phyloP scores from a whole-genome alignment of 1,140 invertebrate genomes.

The Megathymus violae region DNA sequence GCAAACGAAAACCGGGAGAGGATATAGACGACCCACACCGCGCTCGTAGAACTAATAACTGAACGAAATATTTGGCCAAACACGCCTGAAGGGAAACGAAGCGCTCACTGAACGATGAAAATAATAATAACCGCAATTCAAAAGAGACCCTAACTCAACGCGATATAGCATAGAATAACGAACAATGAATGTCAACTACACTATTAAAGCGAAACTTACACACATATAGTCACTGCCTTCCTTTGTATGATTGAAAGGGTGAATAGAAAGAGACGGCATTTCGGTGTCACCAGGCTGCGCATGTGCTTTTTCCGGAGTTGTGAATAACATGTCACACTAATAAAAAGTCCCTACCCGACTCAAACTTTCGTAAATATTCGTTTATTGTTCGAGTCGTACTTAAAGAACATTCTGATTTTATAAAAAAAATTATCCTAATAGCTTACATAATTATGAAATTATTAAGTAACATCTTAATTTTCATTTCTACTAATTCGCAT shows the following conservation, averaged over 20 bases:
- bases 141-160: conserved; percentile 43
- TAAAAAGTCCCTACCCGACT: conserved; percentile 10
- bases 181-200: conserved; percentile 32
- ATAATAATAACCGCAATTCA: conserved; percentile 52
- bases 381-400: conserved; percentile 23
- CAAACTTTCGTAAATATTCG: conserved; percentile 25
- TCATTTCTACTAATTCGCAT: too few relatives aligned
- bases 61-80: conserved; percentile 46
- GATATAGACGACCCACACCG: conserved; percentile 34
- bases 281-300: conserved; percentile 43
- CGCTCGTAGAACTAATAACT: conserved; percentile 28
- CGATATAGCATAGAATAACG: conserved; percentile 46
- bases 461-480: too few relatives aligned
- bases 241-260: conserved; percentile 34
- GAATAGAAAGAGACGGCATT: conserved; percentile 43
- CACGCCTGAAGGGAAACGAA: conserved; percentile 50
- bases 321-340: conserved; percentile 27
- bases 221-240: conserved; percentile 54
- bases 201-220: conserved; percentile 52
- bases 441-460: not conserved
- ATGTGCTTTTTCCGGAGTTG: conserved; percentile 49
- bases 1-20: conserved; percentile 29
- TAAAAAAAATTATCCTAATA: too few relatives aligned
- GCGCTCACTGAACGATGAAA: conserved; percentile 56
- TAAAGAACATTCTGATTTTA: conserved; percentile 13